These are phyloP conservation scores for Aphelinus atriplicis DNA, from an alignment of 1,140 invertebrate genomes.

Conservation along the genomic window DNA sequence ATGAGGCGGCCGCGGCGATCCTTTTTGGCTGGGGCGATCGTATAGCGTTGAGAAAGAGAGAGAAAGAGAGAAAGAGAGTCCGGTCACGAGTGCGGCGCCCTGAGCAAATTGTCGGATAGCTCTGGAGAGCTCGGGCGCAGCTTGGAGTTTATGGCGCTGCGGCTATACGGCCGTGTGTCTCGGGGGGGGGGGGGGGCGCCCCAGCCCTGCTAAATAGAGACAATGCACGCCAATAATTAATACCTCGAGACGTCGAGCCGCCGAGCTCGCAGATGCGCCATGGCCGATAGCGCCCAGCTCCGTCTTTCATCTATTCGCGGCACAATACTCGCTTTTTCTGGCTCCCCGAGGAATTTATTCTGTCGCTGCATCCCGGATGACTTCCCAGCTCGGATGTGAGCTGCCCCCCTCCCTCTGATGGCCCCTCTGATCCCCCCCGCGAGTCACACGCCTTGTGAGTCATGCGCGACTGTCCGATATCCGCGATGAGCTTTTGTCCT, in stretches of 20 bases:
- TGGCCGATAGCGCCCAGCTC: constrained; percentile 3
- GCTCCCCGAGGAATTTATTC: constrained; percentile 30
- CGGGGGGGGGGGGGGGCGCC: not conserved
- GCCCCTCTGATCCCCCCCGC: no score
- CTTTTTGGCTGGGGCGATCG: no score
- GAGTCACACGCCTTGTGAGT: no score
- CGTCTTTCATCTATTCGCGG: constrained; percentile 38
- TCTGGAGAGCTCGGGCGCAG: not conserved
- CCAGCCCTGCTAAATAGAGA: constrained; percentile 37
- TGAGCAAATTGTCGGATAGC: constrained; percentile 52
- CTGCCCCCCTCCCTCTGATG: no score
- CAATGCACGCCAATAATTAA: constrained; percentile 40
- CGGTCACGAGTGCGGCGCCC: constrained; percentile 50
- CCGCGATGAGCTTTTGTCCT: no score
- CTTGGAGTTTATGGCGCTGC: constrained; percentile 45
- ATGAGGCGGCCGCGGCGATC: constrained; percentile 1
- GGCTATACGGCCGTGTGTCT: no score
- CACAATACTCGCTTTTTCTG: constrained; percentile 26
- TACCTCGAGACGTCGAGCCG: constrained; percentile 22
- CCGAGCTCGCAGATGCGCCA: not conserved
- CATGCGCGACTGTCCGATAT: no score
- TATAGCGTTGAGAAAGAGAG: no score
- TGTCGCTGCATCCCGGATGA: not conserved
- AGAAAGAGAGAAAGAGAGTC: constrained; percentile 16
- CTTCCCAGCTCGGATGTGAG: no score